Conservation (phyloP, 2,888 invertebrate species). For the Horisme vitalbata region DNA sequence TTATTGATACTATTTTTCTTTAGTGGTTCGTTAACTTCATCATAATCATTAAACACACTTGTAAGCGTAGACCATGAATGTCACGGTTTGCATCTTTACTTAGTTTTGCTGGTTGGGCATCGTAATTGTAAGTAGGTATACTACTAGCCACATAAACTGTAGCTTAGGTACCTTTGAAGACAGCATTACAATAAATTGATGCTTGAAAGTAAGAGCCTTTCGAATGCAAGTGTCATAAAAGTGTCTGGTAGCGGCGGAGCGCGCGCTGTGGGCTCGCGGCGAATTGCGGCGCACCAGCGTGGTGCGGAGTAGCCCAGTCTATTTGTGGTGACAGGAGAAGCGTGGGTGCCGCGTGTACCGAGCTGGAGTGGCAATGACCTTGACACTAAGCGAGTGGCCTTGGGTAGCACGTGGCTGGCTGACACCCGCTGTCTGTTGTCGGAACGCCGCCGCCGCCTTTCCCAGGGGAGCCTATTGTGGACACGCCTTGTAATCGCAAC, state of each 20-base stretch:
- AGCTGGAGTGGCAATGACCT: conserved; percentile 83
- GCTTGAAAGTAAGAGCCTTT: conserved; percentile 16
- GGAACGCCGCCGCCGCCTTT: conserved; percentile 82
- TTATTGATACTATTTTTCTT: conserved; percentile 4
- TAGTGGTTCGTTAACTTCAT: too few relatives aligned
- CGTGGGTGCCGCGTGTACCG: conserved; percentile 81
- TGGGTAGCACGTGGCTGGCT: conserved; percentile 82
- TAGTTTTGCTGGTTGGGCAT: too few relatives aligned
- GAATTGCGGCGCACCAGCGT: conserved; percentile 64
- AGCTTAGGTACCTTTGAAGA: not conserved
- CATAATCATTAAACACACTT: too few relatives aligned
- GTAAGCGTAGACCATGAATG: too few relatives aligned
- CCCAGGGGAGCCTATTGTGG: conserved; percentile 80
- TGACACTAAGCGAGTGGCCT: conserved; percentile 83
- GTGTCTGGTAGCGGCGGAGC: conserved; percentile 33
- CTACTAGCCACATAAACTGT: conserved; percentile 2
- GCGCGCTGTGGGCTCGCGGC: conserved; percentile 46
- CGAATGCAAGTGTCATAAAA: conserved; percentile 31
- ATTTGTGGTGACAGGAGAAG: conserved; percentile 81
- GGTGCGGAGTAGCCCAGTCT: conserved; percentile 75
- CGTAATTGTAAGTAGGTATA: too few relatives aligned
- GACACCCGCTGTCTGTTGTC: conserved; percentile 82
- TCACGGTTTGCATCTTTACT: too few relatives aligned
- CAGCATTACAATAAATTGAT: conserved; percentile 13
- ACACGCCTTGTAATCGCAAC: conserved; percentile 59